These are phyloP conservation scores for Neodiprion pinetum DNA, from an alignment of 1,140 invertebrate genomes.

Conservation along the genomic window DNA sequence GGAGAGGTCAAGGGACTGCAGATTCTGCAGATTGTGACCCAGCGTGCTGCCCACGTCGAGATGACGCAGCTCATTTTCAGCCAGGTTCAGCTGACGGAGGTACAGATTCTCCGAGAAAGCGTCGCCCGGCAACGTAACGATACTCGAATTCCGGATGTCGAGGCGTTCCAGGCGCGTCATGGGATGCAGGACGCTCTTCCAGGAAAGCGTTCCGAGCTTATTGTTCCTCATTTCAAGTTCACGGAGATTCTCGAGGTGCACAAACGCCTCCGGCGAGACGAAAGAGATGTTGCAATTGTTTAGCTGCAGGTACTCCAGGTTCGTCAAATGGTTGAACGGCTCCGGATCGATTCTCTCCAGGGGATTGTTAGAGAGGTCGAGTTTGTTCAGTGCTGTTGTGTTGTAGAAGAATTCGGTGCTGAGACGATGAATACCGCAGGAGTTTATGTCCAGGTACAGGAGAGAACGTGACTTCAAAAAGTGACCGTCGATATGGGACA, in stretches of 20 bases:
- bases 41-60: constrained; percentile 71
- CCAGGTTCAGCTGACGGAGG: constrained; percentile 69
- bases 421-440: constrained; percentile 66
- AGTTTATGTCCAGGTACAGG: constrained; percentile 72
- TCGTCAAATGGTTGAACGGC: constrained; percentile 69
- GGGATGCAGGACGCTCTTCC: constrained; percentile 67
- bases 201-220: constrained; percentile 64
- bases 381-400: constrained; percentile 68
- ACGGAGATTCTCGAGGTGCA: constrained; percentile 67
- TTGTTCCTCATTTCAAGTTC: constrained; percentile 71
- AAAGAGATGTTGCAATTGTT: constrained; percentile 70
- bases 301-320: constrained; percentile 70
- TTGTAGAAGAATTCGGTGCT: constrained; percentile 73
- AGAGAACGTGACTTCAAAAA: constrained; percentile 72
- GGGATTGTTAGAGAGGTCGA: constrained; percentile 76
- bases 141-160: constrained; percentile 67
- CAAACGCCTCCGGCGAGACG: constrained; percentile 66
- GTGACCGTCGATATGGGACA: constrained; percentile 67
- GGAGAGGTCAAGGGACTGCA: constrained; percentile 74
- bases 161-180: constrained; percentile 69
- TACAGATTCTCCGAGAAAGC: constrained; percentile 72
- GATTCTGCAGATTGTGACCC: constrained; percentile 69
- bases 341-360: constrained; percentile 64
- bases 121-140: constrained; percentile 70
- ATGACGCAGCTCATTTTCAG: constrained; percentile 71